Evolutionary conservation across 1,140 invertebrate species (phyloP).

Genomic region (Camponotus floridanus): DNA sequence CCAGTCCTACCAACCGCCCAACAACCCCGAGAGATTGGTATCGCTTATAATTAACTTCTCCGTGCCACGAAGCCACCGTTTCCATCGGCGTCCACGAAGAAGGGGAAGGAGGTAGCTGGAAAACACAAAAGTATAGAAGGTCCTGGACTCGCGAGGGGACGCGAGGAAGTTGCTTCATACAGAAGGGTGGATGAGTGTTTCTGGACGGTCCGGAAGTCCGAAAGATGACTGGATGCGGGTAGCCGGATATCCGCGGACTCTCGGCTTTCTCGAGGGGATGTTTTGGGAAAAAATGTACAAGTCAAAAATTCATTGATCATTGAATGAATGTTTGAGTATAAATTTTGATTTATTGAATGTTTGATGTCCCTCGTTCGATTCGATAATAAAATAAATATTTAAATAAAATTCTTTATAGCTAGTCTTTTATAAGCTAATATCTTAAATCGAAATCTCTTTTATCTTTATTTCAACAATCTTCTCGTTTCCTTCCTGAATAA

Average conservation of each 20-base stretch:
- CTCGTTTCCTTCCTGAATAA: neutral
- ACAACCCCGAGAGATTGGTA: conserved; percentile 86
- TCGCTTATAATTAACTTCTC: conserved; percentile 87
- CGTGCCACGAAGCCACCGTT: conserved; percentile 86
- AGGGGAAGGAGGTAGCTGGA: conserved; percentile 39
- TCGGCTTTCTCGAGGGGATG: neutral
- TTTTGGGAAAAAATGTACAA: neutral
- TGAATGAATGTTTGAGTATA: neutral
- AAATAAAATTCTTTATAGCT: neutral
- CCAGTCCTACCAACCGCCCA: conserved; percentile 84
- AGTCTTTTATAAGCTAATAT: neutral
- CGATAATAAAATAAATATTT: neutral
- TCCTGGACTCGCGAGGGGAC: conserved; percentile 5
- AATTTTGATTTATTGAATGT: conserved; percentile 26
- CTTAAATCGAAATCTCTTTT: neutral
- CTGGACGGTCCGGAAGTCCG: conserved; percentile 44
- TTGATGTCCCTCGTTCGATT: neutral
- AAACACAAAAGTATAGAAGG: conserved; percentile 61
- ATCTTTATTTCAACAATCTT: neutral
- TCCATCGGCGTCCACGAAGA: conserved; percentile 77
- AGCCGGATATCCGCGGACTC: conserved; percentile 46
- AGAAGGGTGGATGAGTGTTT: conserved; percentile 27
- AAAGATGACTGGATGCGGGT: conserved; percentile 39
- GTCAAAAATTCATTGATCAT: neutral
- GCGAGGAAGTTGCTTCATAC: neutral